Evolutionary conservation across 2,113 vertebrate genomes (phyloP), one percentile per base, ranked within the genome.

Genomic region (Psettodes erumei): DNA sequence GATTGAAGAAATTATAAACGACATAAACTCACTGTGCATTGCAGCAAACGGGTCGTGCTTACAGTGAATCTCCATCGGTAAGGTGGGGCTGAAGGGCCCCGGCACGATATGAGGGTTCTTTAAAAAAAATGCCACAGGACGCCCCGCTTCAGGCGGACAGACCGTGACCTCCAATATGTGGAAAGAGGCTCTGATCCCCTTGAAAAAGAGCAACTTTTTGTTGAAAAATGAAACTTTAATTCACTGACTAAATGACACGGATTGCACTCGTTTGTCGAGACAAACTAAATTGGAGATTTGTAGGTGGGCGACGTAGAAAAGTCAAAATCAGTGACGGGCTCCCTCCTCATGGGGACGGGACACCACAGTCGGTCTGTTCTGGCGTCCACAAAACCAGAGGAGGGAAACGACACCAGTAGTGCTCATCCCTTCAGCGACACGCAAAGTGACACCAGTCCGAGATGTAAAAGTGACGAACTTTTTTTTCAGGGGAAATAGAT

Each of bases 31-130:
- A 99, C 97, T 96, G 95, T 99, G 97, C 97, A 99, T 98, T 71
- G 97, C 97, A 87, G 97, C 97, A 89, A 99, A 99, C 90, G 97
- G 97, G 95, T 98, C 97, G 97, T 98, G 97, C 93, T 99, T 99
- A 95, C 97, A 99, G 94, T 99, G 97, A 94, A 99, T 98, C 96
- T 99, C 97, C 97, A 99, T 99, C 91, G 88, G 90, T 87, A 84
- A 84, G 28, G 62, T 61, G 54, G 63, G 63, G 62, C 71, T 76
- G 81, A 25, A 75, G 86, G 84, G 88, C 80, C 83, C 81, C 74
- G 72, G 43, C 59, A 60, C 66, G 61, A 71, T 58, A 19, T n/a
- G 25, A 75, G 77, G 60, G 83, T 53, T 68, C 51, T 84, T 72
- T 61, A 82, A 86, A 55, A 65, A 18, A 84, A 85, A 85, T 54